Base-by-base conservation (phyloP, 1,140 invertebrate species). In the Zaprionus tsacasi region DNA sequence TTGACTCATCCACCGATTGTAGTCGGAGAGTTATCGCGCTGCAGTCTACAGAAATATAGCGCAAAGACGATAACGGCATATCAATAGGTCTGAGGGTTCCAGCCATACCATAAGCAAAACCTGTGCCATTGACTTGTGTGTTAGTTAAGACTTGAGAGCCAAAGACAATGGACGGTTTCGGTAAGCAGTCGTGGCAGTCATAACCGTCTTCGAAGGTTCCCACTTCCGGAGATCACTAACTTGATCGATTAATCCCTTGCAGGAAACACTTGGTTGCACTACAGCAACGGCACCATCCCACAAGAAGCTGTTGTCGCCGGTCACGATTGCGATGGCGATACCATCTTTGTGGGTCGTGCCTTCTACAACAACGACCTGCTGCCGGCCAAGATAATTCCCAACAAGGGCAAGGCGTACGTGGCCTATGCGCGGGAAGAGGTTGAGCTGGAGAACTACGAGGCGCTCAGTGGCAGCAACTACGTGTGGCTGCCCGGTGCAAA, bases 331-430 rank as follows among this genome's bases (percentile, higher is more conserved):
- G 96, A 96, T 80, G 96, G 96, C n/a, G 93, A 93, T 1, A 93
- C 94, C 40, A 96, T 97, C 59, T 97, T 94, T 81, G 95, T 97
- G 5, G 96, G 96, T 2, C 93, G 96, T 60, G 95, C 95, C 1
- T 95, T 93, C 50, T 95, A 97, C 83, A 94, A 95, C 63, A 96
- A 95, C 2, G 96, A 97, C 81, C 93, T 96, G 80, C 74, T 97
- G 11, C 96, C 96, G 12, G 96, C 96, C 0, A 97, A 97, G 93
- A 94, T 97, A 6, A 95, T 96, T 30, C 96, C 96, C 1, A 81
- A 85, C 57, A 91, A 92, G 79, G 78, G 85, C 57, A 88, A 85
- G 58, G 91, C 91, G 6, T 92, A 91, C 55, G 88, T 92, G 45
- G 67, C 76, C 36, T 92, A 88, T 40, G 85, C 75, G n/a, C 65